phyloP scores from a whole-genome alignment of 2,888 invertebrate genomes.

The Hedychridium roseum region DNA sequence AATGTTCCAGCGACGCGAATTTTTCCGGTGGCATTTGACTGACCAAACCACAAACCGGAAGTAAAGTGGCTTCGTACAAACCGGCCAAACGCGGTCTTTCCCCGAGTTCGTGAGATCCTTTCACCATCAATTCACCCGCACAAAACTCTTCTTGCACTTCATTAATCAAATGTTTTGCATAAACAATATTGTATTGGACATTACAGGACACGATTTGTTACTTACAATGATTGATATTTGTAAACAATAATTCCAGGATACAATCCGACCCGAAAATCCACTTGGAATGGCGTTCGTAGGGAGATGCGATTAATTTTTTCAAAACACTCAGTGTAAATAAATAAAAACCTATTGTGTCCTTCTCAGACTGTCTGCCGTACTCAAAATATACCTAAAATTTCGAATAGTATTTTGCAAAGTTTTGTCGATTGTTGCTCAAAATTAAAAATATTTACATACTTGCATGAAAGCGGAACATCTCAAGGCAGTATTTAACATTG shows the following conservation, averaged over 20 bases:
- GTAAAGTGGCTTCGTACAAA: slow-evolving; percentile 52
- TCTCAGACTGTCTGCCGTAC: slow-evolving; percentile 24
- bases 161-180: neutral
- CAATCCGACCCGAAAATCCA: slow-evolving; percentile 38
- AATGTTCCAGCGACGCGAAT: slow-evolving; percentile 41
- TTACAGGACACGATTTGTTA: slow-evolving; percentile 1
- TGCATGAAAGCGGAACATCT: slow-evolving; percentile 35
- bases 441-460: slow-evolving; percentile 19
- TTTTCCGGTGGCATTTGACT: slow-evolving; percentile 37
- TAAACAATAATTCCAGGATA: slow-evolving; percentile 40
- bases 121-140: slow-evolving; percentile 33
- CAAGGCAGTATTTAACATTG: slow-evolving; percentile 32
- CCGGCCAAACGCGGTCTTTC: slow-evolving; percentile 24
- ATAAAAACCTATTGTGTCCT: slow-evolving; percentile 44
- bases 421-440: slow-evolving; percentile 7
- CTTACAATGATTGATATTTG: slow-evolving; percentile 43
- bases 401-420: slow-evolving; percentile 1
- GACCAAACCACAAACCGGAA: slow-evolving; percentile 39
- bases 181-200: neutral
- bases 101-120: slow-evolving; percentile 20
- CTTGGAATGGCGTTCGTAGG: slow-evolving; percentile 30
- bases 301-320: slow-evolving; percentile 37
- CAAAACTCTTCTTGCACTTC: slow-evolving; percentile 47
- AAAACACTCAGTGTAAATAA: slow-evolving; percentile 46
- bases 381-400: slow-evolving; percentile 44